Base-by-base conservation (phyloP, 2,797 vertebrate genomes). In the Malurus splendens region DNA sequence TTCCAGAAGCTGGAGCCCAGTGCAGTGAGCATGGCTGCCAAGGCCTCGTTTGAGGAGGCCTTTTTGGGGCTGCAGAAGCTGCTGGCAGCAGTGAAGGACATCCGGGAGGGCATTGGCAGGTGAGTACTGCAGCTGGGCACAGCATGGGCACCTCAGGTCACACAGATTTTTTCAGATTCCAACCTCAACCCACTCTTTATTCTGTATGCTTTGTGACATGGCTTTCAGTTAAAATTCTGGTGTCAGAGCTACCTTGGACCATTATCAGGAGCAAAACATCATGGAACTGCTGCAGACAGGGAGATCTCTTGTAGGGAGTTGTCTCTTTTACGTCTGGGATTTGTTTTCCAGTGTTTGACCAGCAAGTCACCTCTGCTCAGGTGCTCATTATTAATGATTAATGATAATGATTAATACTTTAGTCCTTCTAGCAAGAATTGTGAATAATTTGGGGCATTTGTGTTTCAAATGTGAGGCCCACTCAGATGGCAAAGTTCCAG, bases 81-180 rank as follows among this genome's bases (percentile, higher is more conserved):
- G 90, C 95, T 97, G 94, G 93, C 95, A 89, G 96, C 97, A 91
- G 97, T 98, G 89, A 98, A 96, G 73, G 97, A 98, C 95, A 98
- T 99, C 94, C 97, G 95, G 73, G 97, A 97, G 91, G 97, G 96
- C 81, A 98, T 99, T 94, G 97, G 97, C 91, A 98, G 98, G 99
- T 99, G 97, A 88, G 94, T 52, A 12, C 57, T 59, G 54, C 67
- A 73, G 20, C 27, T 67, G n/a, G 44, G 45, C 17, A 9, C 59
- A 54, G 16, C 9, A 24, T 39, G 30, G 28, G 47, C 55, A 39
- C 36, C 6, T 39, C 4, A 30, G 38, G 32, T 36, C 32, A 32
- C 23, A 54, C 42, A 7, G 66, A 55, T 12, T 13, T 50, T 80
- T 30, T 54, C 54, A 28, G 38, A 13, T 42, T 65, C 41, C 41